Percentiles rank a stretch among this genome's conserved stretches.
Evolutionary conservation across 2,797 vertebrate genomes (phyloP).

Genomic region (Adrianichthys oophorus): DNA sequence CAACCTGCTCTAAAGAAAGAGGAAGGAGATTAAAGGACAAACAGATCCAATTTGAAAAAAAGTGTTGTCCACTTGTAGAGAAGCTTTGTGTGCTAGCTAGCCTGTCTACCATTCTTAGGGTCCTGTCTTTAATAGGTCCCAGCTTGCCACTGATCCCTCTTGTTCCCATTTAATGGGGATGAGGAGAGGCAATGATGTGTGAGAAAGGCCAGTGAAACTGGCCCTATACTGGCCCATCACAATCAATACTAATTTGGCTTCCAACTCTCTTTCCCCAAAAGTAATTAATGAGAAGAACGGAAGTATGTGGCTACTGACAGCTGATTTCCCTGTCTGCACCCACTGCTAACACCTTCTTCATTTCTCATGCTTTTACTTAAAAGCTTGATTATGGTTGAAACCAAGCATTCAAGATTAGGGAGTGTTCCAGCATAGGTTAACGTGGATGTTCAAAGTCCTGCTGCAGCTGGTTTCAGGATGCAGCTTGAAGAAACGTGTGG

Average conservation of each 20-base stretch:
- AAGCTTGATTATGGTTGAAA: constrained; percentile 70
- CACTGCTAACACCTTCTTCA: constrained; percentile 64
- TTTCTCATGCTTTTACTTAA: constrained; percentile 64
- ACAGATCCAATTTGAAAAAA: constrained; percentile 29
- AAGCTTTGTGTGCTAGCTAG: constrained; percentile 39
- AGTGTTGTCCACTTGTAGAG: constrained; percentile 24
- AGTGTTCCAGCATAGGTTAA: constrained; percentile 41
- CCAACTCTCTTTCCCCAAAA: constrained; percentile 67
- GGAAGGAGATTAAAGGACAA: constrained; percentile 22
- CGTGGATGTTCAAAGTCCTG: constrained; percentile 22
- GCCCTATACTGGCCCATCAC: constrained; percentile 59
- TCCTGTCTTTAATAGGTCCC: constrained; percentile 72
- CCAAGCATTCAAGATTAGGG: constrained; percentile 47
- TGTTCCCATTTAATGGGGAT: constrained; percentile 77
- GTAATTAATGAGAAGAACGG: constrained; percentile 79
- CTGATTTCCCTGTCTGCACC: constrained; percentile 69
- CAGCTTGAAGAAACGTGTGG: too few relatives aligned
- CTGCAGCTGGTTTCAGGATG: neutral
- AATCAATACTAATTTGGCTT: constrained; percentile 81
- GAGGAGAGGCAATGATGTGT: constrained; percentile 75
- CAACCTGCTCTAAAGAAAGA: constrained; percentile 23
- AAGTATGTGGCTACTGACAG: constrained; percentile 73
- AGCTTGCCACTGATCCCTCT: constrained; percentile 66
- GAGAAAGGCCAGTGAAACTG: constrained; percentile 65
- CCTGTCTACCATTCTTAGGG: constrained; percentile 54